Conservation (phyloP, 2,888 invertebrate genomes). For the Notodromas monacha region DNA sequence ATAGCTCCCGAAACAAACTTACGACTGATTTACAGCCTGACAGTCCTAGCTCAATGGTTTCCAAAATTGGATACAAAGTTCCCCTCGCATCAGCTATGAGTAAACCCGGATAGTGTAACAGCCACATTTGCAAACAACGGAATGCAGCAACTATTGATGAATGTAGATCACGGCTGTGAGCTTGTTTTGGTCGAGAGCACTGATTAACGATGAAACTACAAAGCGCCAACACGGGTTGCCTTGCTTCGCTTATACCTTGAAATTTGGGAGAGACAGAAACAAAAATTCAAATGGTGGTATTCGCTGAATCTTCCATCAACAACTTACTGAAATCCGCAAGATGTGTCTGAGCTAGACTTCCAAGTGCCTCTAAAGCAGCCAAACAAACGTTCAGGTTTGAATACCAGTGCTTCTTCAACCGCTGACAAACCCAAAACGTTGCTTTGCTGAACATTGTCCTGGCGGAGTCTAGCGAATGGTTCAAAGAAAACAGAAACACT, state of each 20-base stretch:
- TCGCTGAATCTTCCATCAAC: slow-evolving; percentile 7
- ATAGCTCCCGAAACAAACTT: too few relatives aligned
- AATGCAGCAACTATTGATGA: slow-evolving; percentile 77
- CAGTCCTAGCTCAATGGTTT: slow-evolving; percentile 86
- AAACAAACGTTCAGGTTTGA: slow-evolving; percentile 70
- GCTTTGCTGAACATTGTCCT: slow-evolving; percentile 65
- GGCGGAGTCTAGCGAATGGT: slow-evolving; percentile 30
- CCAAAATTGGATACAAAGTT: slow-evolving; percentile 64
- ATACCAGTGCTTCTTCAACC: slow-evolving; percentile 81
- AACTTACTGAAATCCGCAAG: slow-evolving; percentile 47
- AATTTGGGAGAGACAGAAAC: too few relatives aligned
- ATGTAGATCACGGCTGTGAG: slow-evolving; percentile 44
- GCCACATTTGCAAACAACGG: slow-evolving; percentile 51
- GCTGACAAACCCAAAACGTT: slow-evolving; percentile 71
- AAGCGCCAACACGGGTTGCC: slow-evolving; percentile 77
- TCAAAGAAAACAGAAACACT: background rate
- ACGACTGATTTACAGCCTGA: slow-evolving; percentile 55
- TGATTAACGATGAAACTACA: slow-evolving; percentile 91
- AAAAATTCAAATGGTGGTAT: slow-evolving; percentile 12
- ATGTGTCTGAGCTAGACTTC: slow-evolving; percentile 59
- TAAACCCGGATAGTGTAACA: slow-evolving; percentile 58
- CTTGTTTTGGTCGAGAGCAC: slow-evolving; percentile 69
- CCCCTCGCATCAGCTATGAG: slow-evolving; percentile 68
- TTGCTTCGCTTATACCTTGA: slow-evolving; percentile 53
- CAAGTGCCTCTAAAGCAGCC: slow-evolving; percentile 63